phyloP scores from a whole-genome alignment of 2,113 vertebrate species.

The Phalacrocorax carbo region DNA sequence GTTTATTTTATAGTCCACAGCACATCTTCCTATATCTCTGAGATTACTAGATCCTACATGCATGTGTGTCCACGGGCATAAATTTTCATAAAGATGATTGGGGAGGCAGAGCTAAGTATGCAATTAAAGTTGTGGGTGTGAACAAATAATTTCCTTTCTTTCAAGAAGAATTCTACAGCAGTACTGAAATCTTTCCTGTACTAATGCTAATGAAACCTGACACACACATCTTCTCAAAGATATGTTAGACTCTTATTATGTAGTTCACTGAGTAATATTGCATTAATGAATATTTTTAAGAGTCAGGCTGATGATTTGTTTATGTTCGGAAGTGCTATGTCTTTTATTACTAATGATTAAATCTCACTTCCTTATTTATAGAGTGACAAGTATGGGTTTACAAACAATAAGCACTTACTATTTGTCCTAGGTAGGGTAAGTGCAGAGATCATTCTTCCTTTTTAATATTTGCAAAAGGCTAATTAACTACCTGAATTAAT shows the following conservation, averaged over 20 bases:
- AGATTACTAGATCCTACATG: background rate
- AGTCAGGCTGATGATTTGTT: background rate
- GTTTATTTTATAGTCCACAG: background rate
- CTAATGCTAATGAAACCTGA: background rate
- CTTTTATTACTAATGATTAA: background rate
- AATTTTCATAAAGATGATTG: background rate
- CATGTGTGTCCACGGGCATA: background rate
- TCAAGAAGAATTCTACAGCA: background rate
- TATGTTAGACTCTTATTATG: background rate
- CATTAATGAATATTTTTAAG: background rate
- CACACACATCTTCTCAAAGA: background rate
- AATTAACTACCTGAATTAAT: background rate
- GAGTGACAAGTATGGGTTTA: background rate
- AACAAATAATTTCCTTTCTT: background rate
- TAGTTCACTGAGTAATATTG: background rate
- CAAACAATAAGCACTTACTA: background rate
- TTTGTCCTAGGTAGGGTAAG: background rate
- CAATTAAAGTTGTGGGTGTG: background rate
- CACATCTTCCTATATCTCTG: background rate
- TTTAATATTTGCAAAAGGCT: background rate
- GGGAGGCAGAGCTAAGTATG: background rate
- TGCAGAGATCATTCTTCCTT: background rate
- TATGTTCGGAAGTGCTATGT: background rate
- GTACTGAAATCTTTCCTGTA: background rate
- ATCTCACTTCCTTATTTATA: background rate